phyloP scores from a whole-genome alignment of 2,888 invertebrate species.

The Parapristionchus giblindavisi region DNA sequence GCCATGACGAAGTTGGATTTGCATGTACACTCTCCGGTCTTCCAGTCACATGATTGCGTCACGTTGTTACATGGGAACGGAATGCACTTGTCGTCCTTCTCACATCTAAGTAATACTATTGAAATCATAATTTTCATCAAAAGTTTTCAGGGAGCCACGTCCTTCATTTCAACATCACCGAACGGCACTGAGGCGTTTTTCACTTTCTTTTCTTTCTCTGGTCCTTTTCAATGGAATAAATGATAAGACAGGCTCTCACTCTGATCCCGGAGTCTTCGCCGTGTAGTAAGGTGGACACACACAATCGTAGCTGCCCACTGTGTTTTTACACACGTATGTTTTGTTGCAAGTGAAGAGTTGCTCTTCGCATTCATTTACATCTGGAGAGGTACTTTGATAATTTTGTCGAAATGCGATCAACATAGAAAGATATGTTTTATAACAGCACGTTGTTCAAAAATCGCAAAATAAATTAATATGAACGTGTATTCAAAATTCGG shows the following conservation, averaged over 20 bases:
- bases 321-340: conserved; percentile 89
- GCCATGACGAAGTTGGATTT: conserved; percentile 11
- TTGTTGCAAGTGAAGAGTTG: conserved; percentile 77
- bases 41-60: conserved; percentile 23
- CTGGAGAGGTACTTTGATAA: too few species aligned
- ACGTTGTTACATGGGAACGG: conserved; percentile 12
- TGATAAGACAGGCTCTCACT: neutral
- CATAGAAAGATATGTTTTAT: too few species aligned
- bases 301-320: conserved; percentile 91
- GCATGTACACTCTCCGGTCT: conserved; percentile 33
- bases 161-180: too few species aligned
- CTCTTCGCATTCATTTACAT: conserved; percentile 84
- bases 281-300: conserved; percentile 92
- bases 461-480: too few species aligned
- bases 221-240: neutral
- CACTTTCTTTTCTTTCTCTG: too few species aligned
- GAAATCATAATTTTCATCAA: too few species aligned
- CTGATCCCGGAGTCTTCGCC: conserved; percentile 69
- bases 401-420: too few species aligned
- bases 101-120: too few species aligned
- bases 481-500: too few species aligned
- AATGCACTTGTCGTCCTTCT: conserved; percentile 17
- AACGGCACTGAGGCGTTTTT: neutral
- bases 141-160: too few species aligned
- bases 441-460: too few species aligned